These are phyloP conservation scores for Trichogramma evanescens DNA, from an alignment of 2,888 invertebrate genomes.

Conservation along the genomic window DNA sequence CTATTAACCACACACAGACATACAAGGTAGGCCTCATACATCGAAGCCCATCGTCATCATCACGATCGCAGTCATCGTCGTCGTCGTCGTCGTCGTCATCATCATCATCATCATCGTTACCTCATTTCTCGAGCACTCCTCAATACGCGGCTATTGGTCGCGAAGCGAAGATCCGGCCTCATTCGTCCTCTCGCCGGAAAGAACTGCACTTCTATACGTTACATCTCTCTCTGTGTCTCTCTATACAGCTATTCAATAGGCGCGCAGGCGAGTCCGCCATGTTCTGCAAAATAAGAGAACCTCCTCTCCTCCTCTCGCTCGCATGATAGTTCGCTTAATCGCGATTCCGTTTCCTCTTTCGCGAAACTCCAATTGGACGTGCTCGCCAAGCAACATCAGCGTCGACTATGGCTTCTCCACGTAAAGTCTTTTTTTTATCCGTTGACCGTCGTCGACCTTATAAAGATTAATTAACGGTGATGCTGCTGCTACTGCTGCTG, in stretches of 20 bases:
- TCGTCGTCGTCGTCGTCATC: background rate
- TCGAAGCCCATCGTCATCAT: background rate
- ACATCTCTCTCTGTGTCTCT: constrained; percentile 5
- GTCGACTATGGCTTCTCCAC: no score
- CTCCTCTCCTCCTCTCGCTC: constrained; percentile 6
- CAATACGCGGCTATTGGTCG: constrained; percentile 30
- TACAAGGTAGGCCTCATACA: background rate
- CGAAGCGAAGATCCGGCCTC: constrained; percentile 42
- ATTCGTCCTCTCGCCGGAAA: constrained; percentile 22
- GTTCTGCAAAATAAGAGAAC: background rate
- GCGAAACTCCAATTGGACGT: no score
- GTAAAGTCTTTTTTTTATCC: no score
- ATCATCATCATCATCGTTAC: constrained; percentile 4
- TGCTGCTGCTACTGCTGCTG: no score
- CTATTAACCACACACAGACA: background rate
- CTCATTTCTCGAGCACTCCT: constrained; percentile 20
- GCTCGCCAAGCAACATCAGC: no score
- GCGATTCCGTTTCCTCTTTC: no score
- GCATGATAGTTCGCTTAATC: no score
- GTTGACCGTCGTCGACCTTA: no score
- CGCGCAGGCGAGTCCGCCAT: background rate
- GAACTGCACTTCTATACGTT: background rate
- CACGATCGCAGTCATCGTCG: no score
- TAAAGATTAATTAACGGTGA: no score
- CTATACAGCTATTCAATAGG: constrained; percentile 2